Base-by-base conservation (phyloP, 1,140 invertebrate genomes). In the Contarinia nasturtii region DNA sequence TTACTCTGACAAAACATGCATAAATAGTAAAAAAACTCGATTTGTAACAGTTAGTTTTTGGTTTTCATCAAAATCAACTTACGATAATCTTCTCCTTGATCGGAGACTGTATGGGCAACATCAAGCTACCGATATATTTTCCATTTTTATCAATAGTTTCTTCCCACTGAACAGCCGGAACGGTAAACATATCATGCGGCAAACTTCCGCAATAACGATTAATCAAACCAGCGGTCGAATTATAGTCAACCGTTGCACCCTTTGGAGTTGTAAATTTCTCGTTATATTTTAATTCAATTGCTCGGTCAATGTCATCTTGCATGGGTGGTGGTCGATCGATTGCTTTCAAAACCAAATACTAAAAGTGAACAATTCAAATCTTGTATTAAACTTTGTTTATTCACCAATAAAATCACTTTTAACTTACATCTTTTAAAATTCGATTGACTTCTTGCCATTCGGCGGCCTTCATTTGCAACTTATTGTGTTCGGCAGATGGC, bases 151-250 rank as follows among this genome's bases (percentile, higher is more conserved):
- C 49, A 12, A 52, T 45, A 50, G 68, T 64, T 33, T 55, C 50
- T 48, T 65, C 64, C 73, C 80, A 86, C 49, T 75, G 70, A 1
- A 88, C 86, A 2, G 73, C 68, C 27, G 91, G 69, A 11, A 64
- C 56, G 0, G 86, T 84, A 63, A 91, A 96, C 17, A 80, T 77
- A 65, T 94, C 92, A 53, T 77, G 76, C 0, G 81, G 79, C 17
- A 98, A 62, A 41, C 66, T 71, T 1, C 67, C 63, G 69, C 90
- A 96, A 62, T 80, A 93, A 53, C 75, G 73, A 66, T 86, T 81
- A 3, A 95, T 57, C 1, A 93, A 55, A 8, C 60, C 5, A 2
- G 61, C n/a, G 0, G 55, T 55, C 7, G 22, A 33, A 33, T 48
- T 52, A 7, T 57, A 41, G 12, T 60, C 8, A 2, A 63, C 37